phyloP scores from a whole-genome alignment of 2,113 vertebrate genomes.

The Dryoscopus gambensis region DNA sequence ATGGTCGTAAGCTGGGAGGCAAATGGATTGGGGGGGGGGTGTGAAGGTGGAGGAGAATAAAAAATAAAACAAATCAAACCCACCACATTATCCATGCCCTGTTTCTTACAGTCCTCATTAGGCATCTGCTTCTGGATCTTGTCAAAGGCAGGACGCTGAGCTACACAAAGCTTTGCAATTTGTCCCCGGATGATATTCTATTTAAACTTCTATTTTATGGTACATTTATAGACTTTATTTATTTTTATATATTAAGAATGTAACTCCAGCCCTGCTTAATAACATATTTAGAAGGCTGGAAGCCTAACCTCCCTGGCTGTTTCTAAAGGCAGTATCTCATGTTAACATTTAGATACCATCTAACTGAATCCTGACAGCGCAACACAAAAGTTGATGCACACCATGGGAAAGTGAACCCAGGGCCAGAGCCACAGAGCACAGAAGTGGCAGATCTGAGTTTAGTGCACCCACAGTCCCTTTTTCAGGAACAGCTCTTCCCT shows the following conservation, averaged over 20 bases:
- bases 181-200: not conserved
- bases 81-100: not conserved
- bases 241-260: conserved; percentile 19
- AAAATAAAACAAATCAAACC: not conserved
- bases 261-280: not conserved
- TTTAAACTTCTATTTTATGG: conserved; percentile 3
- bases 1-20: not conserved
- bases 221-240: conserved; percentile 20
- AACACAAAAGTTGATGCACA: not conserved
- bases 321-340: not conserved
- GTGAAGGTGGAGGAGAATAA: not conserved
- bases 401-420: not conserved
- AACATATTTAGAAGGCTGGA: not conserved
- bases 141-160: not conserved
- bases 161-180: not conserved
- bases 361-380: not conserved
- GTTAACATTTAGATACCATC: conserved; percentile 17
- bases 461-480: not conserved
- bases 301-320: not conserved
- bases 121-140: conserved; percentile 12
- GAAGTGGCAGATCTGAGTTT: not conserved
- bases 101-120: conserved; percentile 6
- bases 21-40: not conserved
- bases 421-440: not conserved
- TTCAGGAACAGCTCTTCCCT: not conserved